Evolutionary conservation across 2,797 vertebrate species (phyloP), one percentile per base, ranked within the genome.

Genomic region (Knipowitschia caucasica): DNA sequence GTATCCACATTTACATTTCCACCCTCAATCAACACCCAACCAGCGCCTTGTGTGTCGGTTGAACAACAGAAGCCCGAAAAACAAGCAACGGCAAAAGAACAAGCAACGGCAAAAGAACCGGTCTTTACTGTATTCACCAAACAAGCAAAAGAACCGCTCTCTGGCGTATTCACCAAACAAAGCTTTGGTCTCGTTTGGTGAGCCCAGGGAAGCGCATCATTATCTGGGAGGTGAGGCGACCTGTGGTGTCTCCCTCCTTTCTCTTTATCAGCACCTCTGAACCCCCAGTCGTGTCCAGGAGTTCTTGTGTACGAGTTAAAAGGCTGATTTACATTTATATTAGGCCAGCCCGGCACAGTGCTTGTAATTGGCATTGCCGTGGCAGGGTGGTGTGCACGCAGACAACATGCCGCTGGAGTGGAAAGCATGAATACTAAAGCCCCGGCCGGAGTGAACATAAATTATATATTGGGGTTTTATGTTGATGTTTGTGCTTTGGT

Each of bases 271-370:
- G 6, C 11, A 56, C 51, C 55, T 30, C 44, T 50, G 7, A 50
- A 11, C 42, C 39, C 2, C 11, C 43, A 33, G 54, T 50, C 56
- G 44, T 38, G 42, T 46, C 47, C 54, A 50, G 33, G 52, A 68
- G 50, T 57, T 50, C 50, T 66, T 70, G 62, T 73, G 62, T 62
- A 65, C 60, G 49, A 76, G 70, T 70, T 77, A 77, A 74, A 81
- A 75, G 71, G 59, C 67, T 80, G 71, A 84, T 84, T 81, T 81
- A 75, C 78, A 82, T 82, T 78, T 81, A 78, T 76, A 84, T 81
- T 77, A 69, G 59, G 30, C 62, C 59, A 75, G 66, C 44, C 21
- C 53, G 65, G 50, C 47, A 40, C 56, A 63, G 58, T 55, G 53
- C 25, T 59, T 67, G 72, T 73, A 73, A 77, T 56, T 53, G 56